Evolutionary conservation across 2,888 invertebrate genomes (phyloP).

Genomic region (Schizaphis graminum): DNA sequence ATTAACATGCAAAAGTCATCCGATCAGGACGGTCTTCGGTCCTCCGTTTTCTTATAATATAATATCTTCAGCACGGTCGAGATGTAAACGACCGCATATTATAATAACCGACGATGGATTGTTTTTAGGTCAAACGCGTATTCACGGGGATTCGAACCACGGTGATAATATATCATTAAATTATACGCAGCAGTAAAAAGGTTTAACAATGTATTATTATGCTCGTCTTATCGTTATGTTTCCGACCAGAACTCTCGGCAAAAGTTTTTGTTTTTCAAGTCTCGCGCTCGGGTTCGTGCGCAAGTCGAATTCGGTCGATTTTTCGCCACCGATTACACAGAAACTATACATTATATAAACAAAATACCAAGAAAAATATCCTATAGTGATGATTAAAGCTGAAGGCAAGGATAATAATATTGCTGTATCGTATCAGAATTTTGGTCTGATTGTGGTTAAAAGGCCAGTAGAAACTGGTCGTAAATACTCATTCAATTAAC

Average conservation of each 20-base stretch:
- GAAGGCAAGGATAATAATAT: background rate
- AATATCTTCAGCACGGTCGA: background rate
- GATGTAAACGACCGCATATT: background rate
- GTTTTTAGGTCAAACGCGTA: background rate
- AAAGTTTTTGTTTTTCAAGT: background rate
- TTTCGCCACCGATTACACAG: background rate
- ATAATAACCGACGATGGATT: background rate
- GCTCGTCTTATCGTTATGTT: background rate
- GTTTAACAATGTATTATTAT: background rate
- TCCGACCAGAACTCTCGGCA: background rate
- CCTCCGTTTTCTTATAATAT: background rate
- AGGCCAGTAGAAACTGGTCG: background rate
- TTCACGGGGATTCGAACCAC: background rate
- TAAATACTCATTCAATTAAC: background rate
- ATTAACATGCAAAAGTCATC: constrained; percentile 23
- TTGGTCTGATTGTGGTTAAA: background rate
- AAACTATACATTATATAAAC: background rate
- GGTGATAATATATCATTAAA: background rate
- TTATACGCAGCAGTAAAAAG: background rate
- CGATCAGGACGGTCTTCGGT: background rate
- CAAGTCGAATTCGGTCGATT: background rate
- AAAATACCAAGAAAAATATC: background rate
- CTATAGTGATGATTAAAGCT: background rate
- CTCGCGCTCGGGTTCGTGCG: background rate
- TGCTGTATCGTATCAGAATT: background rate